Evolutionary conservation across 2,888 invertebrate genomes (phyloP).

Genomic region (Lissocephala sabroskyi): DNA sequence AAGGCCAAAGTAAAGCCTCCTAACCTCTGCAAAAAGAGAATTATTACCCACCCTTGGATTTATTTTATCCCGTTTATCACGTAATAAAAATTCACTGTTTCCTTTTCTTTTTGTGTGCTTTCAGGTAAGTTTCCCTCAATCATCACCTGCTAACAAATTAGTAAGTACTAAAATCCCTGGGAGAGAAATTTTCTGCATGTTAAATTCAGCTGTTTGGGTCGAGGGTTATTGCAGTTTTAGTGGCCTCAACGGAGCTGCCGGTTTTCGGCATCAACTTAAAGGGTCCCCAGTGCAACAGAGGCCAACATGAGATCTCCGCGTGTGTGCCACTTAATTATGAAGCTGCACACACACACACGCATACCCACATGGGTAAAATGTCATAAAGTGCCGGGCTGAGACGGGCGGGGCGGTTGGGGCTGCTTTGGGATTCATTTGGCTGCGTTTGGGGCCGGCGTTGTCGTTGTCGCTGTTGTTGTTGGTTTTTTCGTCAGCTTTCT

Average conservation of each 20-base stretch:
- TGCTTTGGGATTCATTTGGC: constrained; percentile 49
- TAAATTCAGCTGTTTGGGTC: too few species aligned
- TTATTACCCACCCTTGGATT: too few species aligned
- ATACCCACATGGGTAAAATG: constrained; percentile 65
- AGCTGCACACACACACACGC: too few species aligned
- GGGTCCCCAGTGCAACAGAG: constrained; percentile 50
- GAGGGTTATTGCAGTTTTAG: constrained; percentile 49
- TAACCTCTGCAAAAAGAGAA: too few species aligned
- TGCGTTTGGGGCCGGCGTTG: constrained; percentile 25
- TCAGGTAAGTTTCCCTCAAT: constrained; percentile 58
- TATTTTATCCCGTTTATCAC: too few species aligned
- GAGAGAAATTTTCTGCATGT: too few species aligned
- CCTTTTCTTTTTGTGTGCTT: constrained; percentile 31
- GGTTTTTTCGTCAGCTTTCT: constrained; percentile 42
- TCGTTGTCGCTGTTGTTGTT: constrained; percentile 8
- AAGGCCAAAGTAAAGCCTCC: too few species aligned
- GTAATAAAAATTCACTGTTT: too few species aligned
- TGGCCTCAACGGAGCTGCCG: constrained; percentile 57
- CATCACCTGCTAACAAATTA: constrained; percentile 62
- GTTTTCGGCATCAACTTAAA: constrained; percentile 62
- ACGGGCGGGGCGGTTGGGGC: constrained; percentile 7
- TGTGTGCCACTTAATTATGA: constrained; percentile 55
- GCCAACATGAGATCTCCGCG: constrained; percentile 15
- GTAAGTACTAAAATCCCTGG: too few species aligned
- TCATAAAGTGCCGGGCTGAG: constrained; percentile 62